phyloP scores from a whole-genome alignment of 2,888 invertebrate species.

The Ectobius pallidus region DNA sequence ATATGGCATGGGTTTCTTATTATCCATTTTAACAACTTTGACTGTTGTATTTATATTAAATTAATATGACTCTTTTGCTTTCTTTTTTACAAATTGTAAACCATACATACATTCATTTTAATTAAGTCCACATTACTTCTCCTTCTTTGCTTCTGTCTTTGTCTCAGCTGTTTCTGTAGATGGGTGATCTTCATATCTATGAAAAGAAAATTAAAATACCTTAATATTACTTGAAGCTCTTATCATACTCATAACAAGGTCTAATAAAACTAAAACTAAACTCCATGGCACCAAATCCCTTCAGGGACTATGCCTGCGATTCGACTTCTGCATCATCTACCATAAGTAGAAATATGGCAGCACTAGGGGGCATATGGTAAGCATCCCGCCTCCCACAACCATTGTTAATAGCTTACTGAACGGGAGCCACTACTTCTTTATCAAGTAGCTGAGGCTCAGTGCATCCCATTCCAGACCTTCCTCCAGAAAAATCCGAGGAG shows the following conservation, averaged over 20 bases:
- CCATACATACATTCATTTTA: neutral
- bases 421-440: neutral
- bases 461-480: too few species aligned
- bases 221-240: neutral
- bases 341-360: neutral
- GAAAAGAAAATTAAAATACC: slow-evolving; percentile 43
- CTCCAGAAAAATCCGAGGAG: too few species aligned
- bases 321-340: too few species aligned
- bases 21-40: too few species aligned
- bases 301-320: neutral
- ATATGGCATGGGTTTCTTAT: too few species aligned
- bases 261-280: neutral
- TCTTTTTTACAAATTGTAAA: neutral
- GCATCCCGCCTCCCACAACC: too few species aligned
- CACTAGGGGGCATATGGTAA: neutral
- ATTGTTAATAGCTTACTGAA: neutral
- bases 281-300: neutral
- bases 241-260: too few species aligned
- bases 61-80: neutral
- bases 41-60: too few species aligned
- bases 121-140: slow-evolving; percentile 48
- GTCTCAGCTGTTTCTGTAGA: slow-evolving; percentile 56
- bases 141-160: slow-evolving; percentile 52
- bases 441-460: too few species aligned
- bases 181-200: slow-evolving; percentile 74